Evolutionary conservation across 2,888 invertebrate genomes (phyloP), one percentile per base, ranked within the genome.

Genomic region (Athripsodes cinereus): DNA sequence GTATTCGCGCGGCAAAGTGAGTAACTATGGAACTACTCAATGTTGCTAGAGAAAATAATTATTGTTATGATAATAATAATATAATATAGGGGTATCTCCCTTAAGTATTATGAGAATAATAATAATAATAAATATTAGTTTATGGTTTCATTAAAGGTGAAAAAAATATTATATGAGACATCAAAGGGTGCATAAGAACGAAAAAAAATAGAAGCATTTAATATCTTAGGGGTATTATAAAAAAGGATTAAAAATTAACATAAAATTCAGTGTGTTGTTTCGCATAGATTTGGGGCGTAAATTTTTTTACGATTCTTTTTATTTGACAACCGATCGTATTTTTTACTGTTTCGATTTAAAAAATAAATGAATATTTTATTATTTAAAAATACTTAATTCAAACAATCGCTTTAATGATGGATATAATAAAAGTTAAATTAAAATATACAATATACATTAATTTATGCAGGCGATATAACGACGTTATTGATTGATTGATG

Each of bases 221-320:
- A 51, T 19, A 40, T 34, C 35, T 35, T 50, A 50, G 50, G n/a
- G 22, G 50, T 51, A 40, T 51, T 49, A 34, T 11, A 22, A 46
- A 54, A 53, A 60, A 49, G 57, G 62, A 60, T 60, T 62, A 60
- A 62, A 60, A 62, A 62, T 60, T 62, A 58, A 51, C 60, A 62
- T 62, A 62, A 56, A 59, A 57, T 51, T 26, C 46, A 26, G 26
- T n/a, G n/a, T n/a, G 11, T 26, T 54, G 51, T 34, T 62, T 62
- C 55, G 59, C 62, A 62, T 59, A 46, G 19, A 26, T 20, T 51
- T 22, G n/a, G 22, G n/a, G 52, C 16, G 52, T 22, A 35, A 48
- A 22, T 53, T 53, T 53, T 57, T 58, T 55, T 58, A 31, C 52
- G 46, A 22, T 56, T 19, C 49, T 55, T 59, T 56, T 57, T 58